Percentiles rank a stretch among this genome's conserved stretches.
Evolutionary conservation across 2,888 invertebrate species (phyloP).

Genomic region (Tineola bisselliella): DNA sequence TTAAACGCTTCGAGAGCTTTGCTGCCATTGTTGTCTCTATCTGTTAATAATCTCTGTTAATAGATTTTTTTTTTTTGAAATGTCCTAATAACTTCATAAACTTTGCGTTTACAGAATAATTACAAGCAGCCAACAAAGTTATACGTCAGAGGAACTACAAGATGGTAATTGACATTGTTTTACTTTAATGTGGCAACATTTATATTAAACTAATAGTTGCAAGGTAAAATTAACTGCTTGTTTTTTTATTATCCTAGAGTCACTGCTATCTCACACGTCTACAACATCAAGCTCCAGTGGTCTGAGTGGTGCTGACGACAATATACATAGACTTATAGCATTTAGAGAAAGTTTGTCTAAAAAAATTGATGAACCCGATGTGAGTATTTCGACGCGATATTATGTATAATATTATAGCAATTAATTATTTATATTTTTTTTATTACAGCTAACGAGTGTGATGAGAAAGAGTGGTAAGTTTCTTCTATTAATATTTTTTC

Average conservation of each 20-base stretch:
- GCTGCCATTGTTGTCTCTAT: no score
- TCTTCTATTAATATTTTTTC: background rate
- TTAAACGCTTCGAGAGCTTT: no score
- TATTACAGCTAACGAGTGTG: conserved; percentile 43
- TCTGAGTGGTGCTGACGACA: conserved; percentile 44
- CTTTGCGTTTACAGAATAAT: conserved; percentile 3
- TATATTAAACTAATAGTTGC: no score
- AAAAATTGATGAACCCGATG: conserved; percentile 41
- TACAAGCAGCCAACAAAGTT: background rate
- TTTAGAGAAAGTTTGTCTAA: conserved; percentile 42
- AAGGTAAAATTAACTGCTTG: background rate
- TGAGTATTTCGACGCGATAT: no score
- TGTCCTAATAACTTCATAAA: no score
- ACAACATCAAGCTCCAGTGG: conserved; percentile 36
- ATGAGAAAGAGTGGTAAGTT: conserved; percentile 41
- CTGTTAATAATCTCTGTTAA: no score
- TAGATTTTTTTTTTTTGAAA: no score
- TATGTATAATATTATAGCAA: no score
- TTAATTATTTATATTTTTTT: no score
- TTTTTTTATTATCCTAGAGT: conserved; percentile 26
- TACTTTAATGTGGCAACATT: no score
- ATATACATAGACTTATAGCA: conserved; percentile 37
- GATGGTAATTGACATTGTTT: background rate
- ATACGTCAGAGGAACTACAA: background rate
- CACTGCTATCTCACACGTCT: conserved; percentile 19